Percentiles rank a stretch among this genome's conserved stretches.
phyloP scores from a whole-genome alignment of 2,888 invertebrate genomes.

The Macroteleia sp. region DNA sequence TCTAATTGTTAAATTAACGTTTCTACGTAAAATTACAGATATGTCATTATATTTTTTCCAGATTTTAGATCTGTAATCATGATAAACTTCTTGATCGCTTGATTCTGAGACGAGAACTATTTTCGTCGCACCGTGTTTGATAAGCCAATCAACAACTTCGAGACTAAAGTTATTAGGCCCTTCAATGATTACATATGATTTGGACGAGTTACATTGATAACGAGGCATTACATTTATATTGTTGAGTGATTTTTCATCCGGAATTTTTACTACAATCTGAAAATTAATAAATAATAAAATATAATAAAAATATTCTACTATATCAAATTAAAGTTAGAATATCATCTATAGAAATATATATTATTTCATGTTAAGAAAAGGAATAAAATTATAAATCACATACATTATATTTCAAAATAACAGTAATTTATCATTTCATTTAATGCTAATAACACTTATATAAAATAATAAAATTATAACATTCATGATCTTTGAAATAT shows the following conservation, averaged over 20 bases:
- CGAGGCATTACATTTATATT: conserved; percentile 78
- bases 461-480: too few relatives aligned
- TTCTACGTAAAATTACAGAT: conserved; percentile 25
- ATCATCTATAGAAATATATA: too few relatives aligned
- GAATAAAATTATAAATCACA: too few relatives aligned
- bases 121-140: conserved; percentile 57
- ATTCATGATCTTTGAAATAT: too few relatives aligned
- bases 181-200: conserved; percentile 87
- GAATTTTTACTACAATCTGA: conserved; percentile 70
- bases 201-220: conserved; percentile 83
- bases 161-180: conserved; percentile 88
- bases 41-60: conserved; percentile 60
- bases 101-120: conserved; percentile 48
- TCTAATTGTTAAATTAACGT: conserved; percentile 33
- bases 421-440: too few relatives aligned
- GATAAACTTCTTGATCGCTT: conserved; percentile 25
- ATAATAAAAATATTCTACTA: too few relatives aligned
- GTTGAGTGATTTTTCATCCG: conserved; percentile 20
- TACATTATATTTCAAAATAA: too few relatives aligned
- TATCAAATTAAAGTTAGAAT: too few relatives aligned
- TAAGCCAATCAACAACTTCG: conserved; percentile 61
- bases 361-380: too few relatives aligned
- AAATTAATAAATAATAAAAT: too few relatives aligned
- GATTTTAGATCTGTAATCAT: conserved; percentile 28
- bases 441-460: too few relatives aligned